Base-by-base conservation (phyloP, 2,797 vertebrate genomes). In the Zalophus californianus region DNA sequence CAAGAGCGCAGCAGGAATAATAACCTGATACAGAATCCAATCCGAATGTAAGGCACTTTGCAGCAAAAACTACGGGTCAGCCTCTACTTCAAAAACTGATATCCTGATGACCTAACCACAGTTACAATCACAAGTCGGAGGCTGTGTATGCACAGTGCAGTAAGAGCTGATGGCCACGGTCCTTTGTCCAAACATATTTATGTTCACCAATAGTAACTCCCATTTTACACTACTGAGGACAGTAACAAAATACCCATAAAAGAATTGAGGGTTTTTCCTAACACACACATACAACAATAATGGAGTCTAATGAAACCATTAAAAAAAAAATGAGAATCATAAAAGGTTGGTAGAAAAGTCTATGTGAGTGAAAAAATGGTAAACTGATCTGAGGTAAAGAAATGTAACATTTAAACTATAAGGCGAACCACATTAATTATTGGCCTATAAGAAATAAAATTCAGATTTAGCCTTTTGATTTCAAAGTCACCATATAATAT, bases 361-460 rank as follows among this genome's bases (percentile, higher is more conserved):
- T 15, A 56, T 50, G 1, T 83, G 29, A 75, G 23, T 84, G 12
- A 93, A 95, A 70, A 72, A 86, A 60, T 23, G 11, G 15, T 44
- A 50, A 92, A 82, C 16, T 91, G 27, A 66, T 54, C 84, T 77
- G 7, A 89, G 32, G 7, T 94, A 82, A 88, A 83, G 27, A 66
- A 86, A 91, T 77, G 0, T 9, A 50, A 90, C 16, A 73, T 89
- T 96, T 94, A 85, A 95, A 91, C 10, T 32, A 50, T 50, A 86
- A 83, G 35, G 32, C 38, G 89, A 93, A 83, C 7, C 25, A 90
- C 25, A 70, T n/a, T 73, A 35, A 73, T 29, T 27, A 78, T n/a
- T 83, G n/a, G 10, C 18, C 10, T 35, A 48, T 79, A 86, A 60
- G 48, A 93, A 95, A 89, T 41, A 93, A 90, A 95, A 78, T 86